Conservation (phyloP, 2,888 invertebrate species). For the Cryptus viduatorius region DNA sequence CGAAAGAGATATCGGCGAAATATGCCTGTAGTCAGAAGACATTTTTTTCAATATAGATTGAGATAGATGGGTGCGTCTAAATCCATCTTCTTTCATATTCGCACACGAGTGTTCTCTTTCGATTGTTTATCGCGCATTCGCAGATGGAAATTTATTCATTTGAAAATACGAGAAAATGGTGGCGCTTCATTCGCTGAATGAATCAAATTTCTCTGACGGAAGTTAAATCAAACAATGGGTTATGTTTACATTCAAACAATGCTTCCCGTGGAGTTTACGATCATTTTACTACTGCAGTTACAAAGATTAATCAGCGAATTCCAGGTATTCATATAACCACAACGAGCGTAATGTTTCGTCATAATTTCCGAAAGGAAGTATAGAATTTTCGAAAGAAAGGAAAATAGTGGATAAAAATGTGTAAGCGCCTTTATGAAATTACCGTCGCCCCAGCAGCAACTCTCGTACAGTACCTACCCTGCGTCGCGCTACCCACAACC, state of each 20-base stretch:
- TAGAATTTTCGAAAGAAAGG: not conserved
- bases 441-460: conserved; percentile 67
- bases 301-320: not conserved
- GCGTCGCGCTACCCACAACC: conserved; percentile 30
- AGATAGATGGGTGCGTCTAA: not conserved
- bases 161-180: not conserved
- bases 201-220: not conserved
- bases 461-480: conserved; percentile 43
- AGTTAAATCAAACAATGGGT: not conserved
- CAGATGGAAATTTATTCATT: conserved; percentile 9
- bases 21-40: not conserved
- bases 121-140: conserved; percentile 3
- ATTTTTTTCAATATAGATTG: conserved; percentile 9
- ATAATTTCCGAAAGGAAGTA: not conserved
- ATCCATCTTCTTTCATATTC: conserved; percentile 1
- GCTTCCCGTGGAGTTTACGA: not conserved
- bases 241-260: not conserved
- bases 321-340: not conserved
- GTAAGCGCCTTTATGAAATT: conserved; percentile 66
- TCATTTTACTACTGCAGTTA: not conserved
- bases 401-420: conserved; percentile 24
- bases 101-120: not conserved
- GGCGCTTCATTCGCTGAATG: not conserved
- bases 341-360: not conserved
- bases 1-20: conserved; percentile 22